A percentile compares a stretch with the other conserved stretches of the same genome.
Evolutionary conservation across 2,797 vertebrate genomes (phyloP).

Genomic region (Enteromius thamalakanensis): DNA sequence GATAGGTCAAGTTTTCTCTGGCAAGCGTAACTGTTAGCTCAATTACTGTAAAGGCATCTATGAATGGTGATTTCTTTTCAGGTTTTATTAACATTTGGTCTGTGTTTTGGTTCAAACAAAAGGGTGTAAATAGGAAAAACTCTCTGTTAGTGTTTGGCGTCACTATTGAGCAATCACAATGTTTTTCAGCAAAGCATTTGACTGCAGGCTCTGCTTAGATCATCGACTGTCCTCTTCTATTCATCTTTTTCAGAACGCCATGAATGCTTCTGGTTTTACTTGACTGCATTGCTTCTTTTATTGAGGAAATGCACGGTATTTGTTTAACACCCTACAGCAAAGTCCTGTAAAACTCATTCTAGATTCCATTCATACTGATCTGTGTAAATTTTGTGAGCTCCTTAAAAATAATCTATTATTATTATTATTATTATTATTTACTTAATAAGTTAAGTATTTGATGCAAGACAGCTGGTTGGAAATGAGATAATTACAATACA

Average conservation of each 20-base stretch:
- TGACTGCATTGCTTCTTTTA: neutral
- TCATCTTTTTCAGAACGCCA: neutral
- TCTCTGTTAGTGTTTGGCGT: neutral
- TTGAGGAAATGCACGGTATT: neutral
- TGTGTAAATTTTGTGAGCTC: neutral
- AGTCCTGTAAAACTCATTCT: neutral
- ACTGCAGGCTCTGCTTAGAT: too few relatives aligned
- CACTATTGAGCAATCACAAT: neutral
- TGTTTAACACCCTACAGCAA: slow-evolving; percentile 1
- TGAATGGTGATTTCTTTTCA: neutral
- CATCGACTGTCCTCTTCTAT: neutral
- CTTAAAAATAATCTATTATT: neutral
- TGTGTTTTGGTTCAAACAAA: neutral
- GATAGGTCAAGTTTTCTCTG: neutral
- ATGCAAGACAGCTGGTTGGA: too few relatives aligned
- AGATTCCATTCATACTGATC: slow-evolving; percentile 2
- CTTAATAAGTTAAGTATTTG: too few relatives aligned
- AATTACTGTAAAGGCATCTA: neutral
- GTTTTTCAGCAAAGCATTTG: neutral
- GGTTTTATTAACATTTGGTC: neutral
- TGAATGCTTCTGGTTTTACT: slow-evolving; percentile 4
- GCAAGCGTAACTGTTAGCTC: neutral
- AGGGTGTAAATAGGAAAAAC: neutral
- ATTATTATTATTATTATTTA: too few relatives aligned
- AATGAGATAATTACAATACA: too few relatives aligned